These are phyloP conservation scores for Steatornis caripensis DNA, from an alignment of 2,113 vertebrate genomes.

Conservation along the genomic window DNA sequence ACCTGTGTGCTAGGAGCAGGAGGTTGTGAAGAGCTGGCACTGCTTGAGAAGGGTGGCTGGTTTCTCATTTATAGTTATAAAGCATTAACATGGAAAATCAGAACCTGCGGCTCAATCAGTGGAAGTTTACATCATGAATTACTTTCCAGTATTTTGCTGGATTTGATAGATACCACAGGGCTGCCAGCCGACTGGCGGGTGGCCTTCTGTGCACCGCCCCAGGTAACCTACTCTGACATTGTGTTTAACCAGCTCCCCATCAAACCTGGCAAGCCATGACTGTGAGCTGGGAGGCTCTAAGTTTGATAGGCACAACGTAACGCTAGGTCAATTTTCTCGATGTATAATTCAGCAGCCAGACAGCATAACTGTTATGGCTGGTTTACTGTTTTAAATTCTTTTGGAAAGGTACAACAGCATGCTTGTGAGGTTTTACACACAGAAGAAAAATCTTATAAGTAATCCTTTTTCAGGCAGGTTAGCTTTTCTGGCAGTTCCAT, in stretches of 20 bases:
- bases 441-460: neutral
- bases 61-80: neutral
- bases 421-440: neutral
- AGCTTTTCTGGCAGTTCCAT: neutral
- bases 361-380: neutral
- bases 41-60: neutral
- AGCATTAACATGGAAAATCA: neutral
- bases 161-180: neutral
- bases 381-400: slow-evolving; percentile 20
- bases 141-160: neutral
- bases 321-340: neutral
- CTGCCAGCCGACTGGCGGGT: neutral
- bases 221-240: neutral
- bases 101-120: neutral
- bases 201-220: neutral
- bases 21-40: neutral
- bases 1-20: neutral
- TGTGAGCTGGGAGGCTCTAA: neutral
- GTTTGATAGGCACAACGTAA: neutral
- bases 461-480: neutral
- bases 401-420: neutral
- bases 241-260: neutral
- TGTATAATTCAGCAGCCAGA: slow-evolving; percentile 22
- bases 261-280: slow-evolving; percentile 3
- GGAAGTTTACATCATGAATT: neutral